A percentile compares a stretch with the other conserved stretches of the same genome.
Conservation (phyloP, 2,113 vertebrate species). For the Rhineura floridana region DNA sequence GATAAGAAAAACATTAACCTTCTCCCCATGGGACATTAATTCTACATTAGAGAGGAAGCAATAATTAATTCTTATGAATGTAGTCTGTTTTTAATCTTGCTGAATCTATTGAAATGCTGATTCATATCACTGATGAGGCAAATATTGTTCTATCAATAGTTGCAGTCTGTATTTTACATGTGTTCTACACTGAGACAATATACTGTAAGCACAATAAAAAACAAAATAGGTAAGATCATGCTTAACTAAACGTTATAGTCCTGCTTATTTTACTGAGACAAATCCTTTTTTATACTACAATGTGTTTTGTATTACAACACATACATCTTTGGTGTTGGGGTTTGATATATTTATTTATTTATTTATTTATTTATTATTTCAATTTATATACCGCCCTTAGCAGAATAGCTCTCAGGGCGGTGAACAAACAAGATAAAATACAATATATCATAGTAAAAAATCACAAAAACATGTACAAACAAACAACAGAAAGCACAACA, state of each 20-base stretch:
- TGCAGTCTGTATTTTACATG: not conserved
- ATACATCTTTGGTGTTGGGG: not conserved
- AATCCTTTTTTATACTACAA: not conserved
- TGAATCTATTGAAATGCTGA: not conserved
- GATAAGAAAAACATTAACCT: not conserved
- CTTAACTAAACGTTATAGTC: not conserved
- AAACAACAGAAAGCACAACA: no score
- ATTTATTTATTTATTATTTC: no score
- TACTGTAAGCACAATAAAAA: not conserved
- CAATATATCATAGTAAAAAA: no score
- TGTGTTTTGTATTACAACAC: not conserved
- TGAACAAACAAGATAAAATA: no score
- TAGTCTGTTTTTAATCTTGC: constrained; percentile 13
- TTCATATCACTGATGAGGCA: not conserved
- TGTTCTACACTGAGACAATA: not conserved
- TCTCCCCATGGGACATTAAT: not conserved
- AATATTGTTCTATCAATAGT: not conserved
- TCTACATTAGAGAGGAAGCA: not conserved
- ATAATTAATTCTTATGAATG: not conserved
- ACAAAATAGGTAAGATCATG: not conserved
- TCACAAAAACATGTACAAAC: no score
- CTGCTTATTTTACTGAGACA: not conserved
- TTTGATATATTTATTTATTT: no score
- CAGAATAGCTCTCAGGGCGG: no score
- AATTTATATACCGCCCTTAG: no score